Conservation (phyloP, 1,140 invertebrate species). For the Zaprionus nigranus region DNA sequence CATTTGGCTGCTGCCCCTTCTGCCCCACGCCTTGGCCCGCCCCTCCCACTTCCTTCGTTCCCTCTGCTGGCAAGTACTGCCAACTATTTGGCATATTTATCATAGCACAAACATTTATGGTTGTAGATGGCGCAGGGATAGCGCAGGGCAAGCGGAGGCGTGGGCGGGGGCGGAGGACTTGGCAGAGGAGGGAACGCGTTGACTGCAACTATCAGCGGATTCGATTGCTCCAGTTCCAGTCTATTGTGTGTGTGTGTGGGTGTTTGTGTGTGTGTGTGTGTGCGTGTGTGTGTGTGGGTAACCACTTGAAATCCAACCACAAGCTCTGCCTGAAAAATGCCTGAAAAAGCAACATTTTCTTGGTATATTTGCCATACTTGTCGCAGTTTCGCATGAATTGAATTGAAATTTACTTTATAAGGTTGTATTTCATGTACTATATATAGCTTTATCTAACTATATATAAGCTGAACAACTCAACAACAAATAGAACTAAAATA, state of each 20-base stretch:
- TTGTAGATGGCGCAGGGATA: not conserved
- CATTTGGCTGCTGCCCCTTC: constrained; percentile 27
- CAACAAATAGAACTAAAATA: no score
- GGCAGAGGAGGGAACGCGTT: not conserved
- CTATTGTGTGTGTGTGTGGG: not conserved
- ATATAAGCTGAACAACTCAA: no score
- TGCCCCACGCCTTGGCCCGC: not conserved
- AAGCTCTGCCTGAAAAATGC: not conserved
- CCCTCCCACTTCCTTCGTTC: not conserved
- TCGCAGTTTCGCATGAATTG: not conserved
- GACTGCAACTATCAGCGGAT: constrained; percentile 20
- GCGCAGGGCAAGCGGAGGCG: not conserved
- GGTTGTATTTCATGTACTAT: no score
- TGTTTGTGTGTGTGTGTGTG: not conserved
- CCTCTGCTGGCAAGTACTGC: constrained; percentile 2
- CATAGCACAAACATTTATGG: constrained; percentile 31
- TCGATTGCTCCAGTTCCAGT: constrained; percentile 3
- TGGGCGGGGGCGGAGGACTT: no score
- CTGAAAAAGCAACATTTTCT: not conserved
- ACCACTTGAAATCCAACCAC: not conserved
- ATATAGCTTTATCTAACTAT: no score
- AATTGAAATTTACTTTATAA: not conserved
- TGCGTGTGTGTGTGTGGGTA: not conserved
- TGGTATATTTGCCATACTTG: not conserved
- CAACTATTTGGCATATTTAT: constrained; percentile 43